Conservation (phyloP, 2,113 vertebrate species). For the Alces alces region DNA sequence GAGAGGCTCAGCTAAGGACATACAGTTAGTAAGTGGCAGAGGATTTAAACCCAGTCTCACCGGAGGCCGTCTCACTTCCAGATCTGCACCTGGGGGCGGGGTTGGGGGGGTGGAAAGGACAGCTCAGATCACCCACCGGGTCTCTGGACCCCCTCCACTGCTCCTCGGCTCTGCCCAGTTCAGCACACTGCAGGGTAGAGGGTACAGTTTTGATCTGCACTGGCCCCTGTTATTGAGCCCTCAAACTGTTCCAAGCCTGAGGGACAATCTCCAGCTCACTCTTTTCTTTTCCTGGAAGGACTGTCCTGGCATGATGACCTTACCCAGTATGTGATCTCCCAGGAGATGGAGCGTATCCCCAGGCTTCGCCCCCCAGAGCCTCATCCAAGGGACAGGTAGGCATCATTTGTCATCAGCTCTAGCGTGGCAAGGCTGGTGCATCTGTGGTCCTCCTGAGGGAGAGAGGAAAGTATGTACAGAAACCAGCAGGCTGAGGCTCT, state of each 20-base stretch:
- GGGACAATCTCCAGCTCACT: neutral
- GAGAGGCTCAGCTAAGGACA: neutral
- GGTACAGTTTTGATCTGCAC: neutral
- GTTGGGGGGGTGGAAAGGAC: neutral
- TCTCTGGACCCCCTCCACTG: neutral
- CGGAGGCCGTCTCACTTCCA: neutral
- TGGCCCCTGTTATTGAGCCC: neutral
- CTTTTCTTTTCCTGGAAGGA: constrained; percentile 77
- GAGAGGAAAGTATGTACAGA: neutral
- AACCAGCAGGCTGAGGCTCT: neutral
- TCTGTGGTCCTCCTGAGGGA: neutral
- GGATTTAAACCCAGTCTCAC: neutral
- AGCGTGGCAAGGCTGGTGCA: neutral
- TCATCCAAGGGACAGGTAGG: constrained; percentile 82
- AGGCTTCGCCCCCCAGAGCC: constrained; percentile 77
- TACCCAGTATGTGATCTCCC: constrained; percentile 94
- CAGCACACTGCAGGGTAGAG: neutral
- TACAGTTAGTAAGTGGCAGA: neutral
- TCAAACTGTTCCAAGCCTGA: neutral
- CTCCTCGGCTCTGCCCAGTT: neutral
- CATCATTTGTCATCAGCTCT: neutral
- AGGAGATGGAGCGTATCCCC: constrained; percentile 94
- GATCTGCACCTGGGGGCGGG: neutral
- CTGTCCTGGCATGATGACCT: constrained; percentile 96
- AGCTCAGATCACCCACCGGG: neutral